phyloP scores from a whole-genome alignment of 2,888 invertebrate genomes.

The Diplazon laetatorius region DNA sequence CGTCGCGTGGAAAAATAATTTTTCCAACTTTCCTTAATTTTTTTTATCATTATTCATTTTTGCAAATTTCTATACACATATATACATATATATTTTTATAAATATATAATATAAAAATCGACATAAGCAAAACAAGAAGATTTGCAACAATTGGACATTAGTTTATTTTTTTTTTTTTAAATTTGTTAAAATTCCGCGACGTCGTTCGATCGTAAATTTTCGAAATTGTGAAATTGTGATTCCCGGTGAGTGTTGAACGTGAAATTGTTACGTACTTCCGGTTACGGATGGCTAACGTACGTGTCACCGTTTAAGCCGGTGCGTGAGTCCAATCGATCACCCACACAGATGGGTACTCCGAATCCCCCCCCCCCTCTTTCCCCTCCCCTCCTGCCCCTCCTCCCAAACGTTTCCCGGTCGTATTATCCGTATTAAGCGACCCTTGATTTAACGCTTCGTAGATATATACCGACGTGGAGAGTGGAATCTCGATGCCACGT shows the following conservation, averaged over 20 bases:
- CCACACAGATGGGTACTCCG: slow-evolving; percentile 52
- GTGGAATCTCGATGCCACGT: slow-evolving; percentile 23
- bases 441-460: slow-evolving; percentile 72
- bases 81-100: no score
- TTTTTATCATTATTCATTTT: no score
- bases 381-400: background rate
- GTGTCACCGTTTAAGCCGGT: slow-evolving; percentile 64
- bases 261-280: slow-evolving; percentile 49
- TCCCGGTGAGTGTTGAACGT: slow-evolving; percentile 57
- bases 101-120: no score
- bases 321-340: slow-evolving; percentile 65
- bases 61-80: no score
- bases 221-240: slow-evolving; percentile 60
- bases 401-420: slow-evolving; percentile 38
- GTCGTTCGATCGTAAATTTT: slow-evolving; percentile 64
- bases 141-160: no score
- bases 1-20: no score
- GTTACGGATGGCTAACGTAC: slow-evolving; percentile 54
- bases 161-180: no score
- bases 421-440: slow-evolving; percentile 70
- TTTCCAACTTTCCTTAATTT: no score
- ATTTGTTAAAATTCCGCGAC: slow-evolving; percentile 61
- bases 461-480: slow-evolving; percentile 53
- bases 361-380: background rate
- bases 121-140: no score